A percentile compares a stretch with the other conserved stretches of the same genome.
phyloP scores from a whole-genome alignment of 2,888 invertebrate genomes.

The Amaurobius ferox region DNA sequence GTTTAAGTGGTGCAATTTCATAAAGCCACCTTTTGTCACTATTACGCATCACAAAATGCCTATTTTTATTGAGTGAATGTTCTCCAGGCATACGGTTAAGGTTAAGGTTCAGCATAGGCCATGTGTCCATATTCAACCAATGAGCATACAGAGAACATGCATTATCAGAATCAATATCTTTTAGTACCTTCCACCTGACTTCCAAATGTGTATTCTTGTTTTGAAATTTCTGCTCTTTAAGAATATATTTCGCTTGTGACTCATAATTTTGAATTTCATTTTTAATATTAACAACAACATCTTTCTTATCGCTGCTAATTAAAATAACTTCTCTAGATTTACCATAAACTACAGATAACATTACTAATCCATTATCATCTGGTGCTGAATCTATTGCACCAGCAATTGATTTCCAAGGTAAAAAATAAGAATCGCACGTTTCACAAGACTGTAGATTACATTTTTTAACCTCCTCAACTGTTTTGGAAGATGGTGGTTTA shows the following conservation, averaged over 20 bases:
- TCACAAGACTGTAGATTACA: constrained; percentile 39
- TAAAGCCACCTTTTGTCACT: constrained; percentile 52
- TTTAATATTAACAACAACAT: not conserved
- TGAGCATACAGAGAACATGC: constrained; percentile 55
- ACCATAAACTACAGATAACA: constrained; percentile 23
- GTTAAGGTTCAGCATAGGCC: not conserved
- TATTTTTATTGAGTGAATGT: constrained; percentile 20
- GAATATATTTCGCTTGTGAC: not conserved
- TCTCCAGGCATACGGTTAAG: constrained; percentile 13
- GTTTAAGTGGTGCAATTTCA: constrained; percentile 2
- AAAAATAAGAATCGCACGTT: constrained; percentile 30
- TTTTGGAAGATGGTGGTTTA: constrained; percentile 7
- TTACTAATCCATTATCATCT: not conserved
- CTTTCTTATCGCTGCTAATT: not conserved
- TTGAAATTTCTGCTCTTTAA: not conserved
- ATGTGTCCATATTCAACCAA: constrained; percentile 38
- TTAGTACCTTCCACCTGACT: constrained; percentile 36
- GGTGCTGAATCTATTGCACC: constrained; percentile 23
- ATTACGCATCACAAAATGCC: constrained; percentile 21
- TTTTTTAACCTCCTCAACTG: constrained; percentile 17
- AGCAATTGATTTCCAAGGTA: constrained; percentile 27
- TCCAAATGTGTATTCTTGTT: not conserved
- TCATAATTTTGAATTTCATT: not conserved
- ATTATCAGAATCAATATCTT: constrained; percentile 13
- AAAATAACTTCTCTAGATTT: constrained; percentile 25